A percentile compares a stretch with the other conserved stretches of the same genome.
Conservation (phyloP, 2,113 vertebrate genomes). For the Paedocypris sp. region DNA sequence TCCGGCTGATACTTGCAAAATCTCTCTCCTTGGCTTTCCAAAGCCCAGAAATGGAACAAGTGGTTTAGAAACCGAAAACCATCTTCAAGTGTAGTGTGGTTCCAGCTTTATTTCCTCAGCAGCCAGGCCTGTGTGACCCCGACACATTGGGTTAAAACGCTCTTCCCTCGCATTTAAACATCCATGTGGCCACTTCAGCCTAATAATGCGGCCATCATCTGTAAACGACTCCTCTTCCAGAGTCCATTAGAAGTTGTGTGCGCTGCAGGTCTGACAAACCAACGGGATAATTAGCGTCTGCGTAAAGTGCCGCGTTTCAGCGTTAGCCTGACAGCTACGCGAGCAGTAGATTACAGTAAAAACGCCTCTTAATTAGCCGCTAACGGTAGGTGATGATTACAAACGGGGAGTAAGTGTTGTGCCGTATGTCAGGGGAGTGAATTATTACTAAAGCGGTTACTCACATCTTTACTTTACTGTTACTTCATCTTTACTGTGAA, state of each 20-base stretch:
- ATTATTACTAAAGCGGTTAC: constrained; percentile 7
- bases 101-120: constrained; percentile 10
- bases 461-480: no score
- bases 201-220: constrained; percentile 58
- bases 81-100: neutral
- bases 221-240: constrained; percentile 64
- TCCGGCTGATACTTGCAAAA: no score
- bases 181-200: constrained; percentile 55
- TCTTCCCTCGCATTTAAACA: constrained; percentile 62
- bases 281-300: constrained; percentile 66
- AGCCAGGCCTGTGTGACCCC: constrained; percentile 42
- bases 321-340: constrained; percentile 50
- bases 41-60: no score
- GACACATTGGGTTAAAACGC: constrained; percentile 58
- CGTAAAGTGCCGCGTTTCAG: constrained; percentile 60
- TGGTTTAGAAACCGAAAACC: no score
- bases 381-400: constrained; percentile 61
- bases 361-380: constrained; percentile 48
- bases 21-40: no score
- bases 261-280: constrained; percentile 59
- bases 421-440: constrained; percentile 24
- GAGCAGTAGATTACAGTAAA: constrained; percentile 30
- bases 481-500: no score
- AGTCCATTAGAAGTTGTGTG: constrained; percentile 59
- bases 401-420: constrained; percentile 55